phyloP scores from a whole-genome alignment of 2,888 invertebrate genomes.

The Mimas tiliae region DNA sequence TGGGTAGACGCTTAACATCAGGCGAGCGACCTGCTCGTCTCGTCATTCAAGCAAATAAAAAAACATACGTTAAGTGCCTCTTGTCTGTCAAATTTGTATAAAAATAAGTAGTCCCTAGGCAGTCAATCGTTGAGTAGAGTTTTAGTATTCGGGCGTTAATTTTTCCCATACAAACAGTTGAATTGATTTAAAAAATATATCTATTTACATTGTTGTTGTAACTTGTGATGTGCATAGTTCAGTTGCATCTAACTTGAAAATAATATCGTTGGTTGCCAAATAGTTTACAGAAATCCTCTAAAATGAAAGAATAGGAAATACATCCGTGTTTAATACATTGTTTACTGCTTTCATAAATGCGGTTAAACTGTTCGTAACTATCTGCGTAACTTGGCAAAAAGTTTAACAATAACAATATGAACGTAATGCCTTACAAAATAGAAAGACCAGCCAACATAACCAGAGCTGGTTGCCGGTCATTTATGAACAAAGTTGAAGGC shows the following conservation, averaged over 20 bases:
- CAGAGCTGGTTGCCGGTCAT: constrained; percentile 5
- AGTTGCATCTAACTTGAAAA: neutral
- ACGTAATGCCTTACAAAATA: constrained; percentile 9
- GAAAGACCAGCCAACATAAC: constrained; percentile 10
- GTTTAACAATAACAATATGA: constrained; percentile 34
- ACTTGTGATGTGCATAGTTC: too few relatives aligned
- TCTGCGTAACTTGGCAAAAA: constrained; percentile 45
- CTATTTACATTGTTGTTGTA: too few relatives aligned
- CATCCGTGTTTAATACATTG: neutral
- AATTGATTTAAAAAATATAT: too few relatives aligned
- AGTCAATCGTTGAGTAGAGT: too few relatives aligned
- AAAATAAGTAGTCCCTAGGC: too few relatives aligned
- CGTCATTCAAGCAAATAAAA: too few relatives aligned
- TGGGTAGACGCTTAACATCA: too few relatives aligned
- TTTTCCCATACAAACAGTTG: neutral
- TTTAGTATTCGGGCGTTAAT: too few relatives aligned
- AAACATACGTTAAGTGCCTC: too few relatives aligned
- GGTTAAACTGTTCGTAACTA: constrained; percentile 38
- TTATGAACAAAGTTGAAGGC: constrained; percentile 31
- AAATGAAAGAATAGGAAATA: neutral
- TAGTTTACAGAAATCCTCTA: neutral
- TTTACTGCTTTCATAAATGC: constrained; percentile 40
- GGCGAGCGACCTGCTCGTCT: too few relatives aligned
- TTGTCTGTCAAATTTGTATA: too few relatives aligned
- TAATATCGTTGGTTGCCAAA: too few relatives aligned